phyloP scores from a whole-genome alignment of 1,140 invertebrate genomes.

The Platorchestia sp. region DNA sequence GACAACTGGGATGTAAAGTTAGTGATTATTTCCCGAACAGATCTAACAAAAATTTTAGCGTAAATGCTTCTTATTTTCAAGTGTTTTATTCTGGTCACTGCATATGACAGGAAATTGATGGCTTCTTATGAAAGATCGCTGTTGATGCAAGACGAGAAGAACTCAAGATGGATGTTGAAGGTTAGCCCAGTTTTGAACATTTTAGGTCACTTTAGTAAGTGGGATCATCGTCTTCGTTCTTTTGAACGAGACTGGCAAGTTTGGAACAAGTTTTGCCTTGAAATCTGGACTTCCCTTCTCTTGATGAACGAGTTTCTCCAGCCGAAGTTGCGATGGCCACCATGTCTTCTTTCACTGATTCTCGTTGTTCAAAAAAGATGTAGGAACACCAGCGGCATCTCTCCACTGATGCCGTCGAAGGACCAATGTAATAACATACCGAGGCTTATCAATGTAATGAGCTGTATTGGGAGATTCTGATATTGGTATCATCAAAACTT shows the following conservation, averaged over 20 bases:
- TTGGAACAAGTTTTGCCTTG: not conserved
- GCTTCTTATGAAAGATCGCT: not conserved
- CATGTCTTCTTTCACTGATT: too few species aligned
- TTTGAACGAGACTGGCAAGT: not conserved
- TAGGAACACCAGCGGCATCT: too few species aligned
- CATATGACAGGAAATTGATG: not conserved
- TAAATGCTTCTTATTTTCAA: not conserved
- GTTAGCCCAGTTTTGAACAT: not conserved
- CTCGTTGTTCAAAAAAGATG: too few species aligned
- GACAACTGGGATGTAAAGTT: not conserved
- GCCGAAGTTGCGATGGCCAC: not conserved
- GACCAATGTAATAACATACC: too few species aligned
- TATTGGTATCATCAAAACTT: not conserved
- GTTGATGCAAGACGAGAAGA: too few species aligned
- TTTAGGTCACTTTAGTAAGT: not conserved
- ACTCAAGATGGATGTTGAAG: not conserved
- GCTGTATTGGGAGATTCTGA: too few species aligned
- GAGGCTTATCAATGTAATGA: too few species aligned
- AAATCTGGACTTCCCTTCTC: not conserved
- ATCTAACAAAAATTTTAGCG: not conserved
- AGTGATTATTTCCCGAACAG: not conserved
- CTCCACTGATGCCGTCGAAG: too few species aligned
- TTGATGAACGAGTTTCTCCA: not conserved
- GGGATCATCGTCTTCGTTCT: not conserved
- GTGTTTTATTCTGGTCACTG: not conserved